phyloP scores from a whole-genome alignment of 2,888 invertebrate species.

The Macrosoma leucophasiata region DNA sequence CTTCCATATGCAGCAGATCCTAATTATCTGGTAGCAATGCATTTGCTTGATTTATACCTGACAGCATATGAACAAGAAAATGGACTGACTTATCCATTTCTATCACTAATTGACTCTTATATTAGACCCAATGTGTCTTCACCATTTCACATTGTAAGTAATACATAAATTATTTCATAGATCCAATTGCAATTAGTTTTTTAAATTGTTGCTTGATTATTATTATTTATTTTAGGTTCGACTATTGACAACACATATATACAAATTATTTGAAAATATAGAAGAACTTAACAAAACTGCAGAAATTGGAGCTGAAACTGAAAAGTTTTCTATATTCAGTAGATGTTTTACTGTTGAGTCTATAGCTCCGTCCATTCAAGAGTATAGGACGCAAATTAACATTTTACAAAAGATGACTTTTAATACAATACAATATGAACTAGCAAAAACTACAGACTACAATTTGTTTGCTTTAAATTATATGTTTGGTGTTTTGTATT shows the following conservation, averaged over 20 bases:
- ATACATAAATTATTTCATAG: slow-evolving; percentile 4
- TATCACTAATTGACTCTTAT: slow-evolving; percentile 65
- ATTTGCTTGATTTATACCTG: slow-evolving; percentile 72
- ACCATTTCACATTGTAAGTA: slow-evolving; percentile 79
- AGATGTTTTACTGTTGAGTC: slow-evolving; percentile 83
- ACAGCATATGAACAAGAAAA: slow-evolving; percentile 65
- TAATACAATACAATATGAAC: slow-evolving; percentile 74
- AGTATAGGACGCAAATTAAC: slow-evolving; percentile 86
- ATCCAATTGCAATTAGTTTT: neutral
- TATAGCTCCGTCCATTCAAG: slow-evolving; percentile 82
- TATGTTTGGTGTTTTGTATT: slow-evolving; percentile 86
- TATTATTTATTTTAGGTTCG: slow-evolving; percentile 75
- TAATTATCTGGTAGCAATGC: slow-evolving; percentile 64
- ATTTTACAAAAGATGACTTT: slow-evolving; percentile 83
- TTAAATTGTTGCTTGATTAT: slow-evolving; percentile 1
- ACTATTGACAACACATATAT: slow-evolving; percentile 82
- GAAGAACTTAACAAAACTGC: slow-evolving; percentile 60
- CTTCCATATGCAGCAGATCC: slow-evolving; percentile 61
- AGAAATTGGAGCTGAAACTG: slow-evolving; percentile 43
- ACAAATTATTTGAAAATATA: slow-evolving; percentile 79
- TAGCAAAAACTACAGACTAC: slow-evolving; percentile 75
- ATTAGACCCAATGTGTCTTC: slow-evolving; percentile 80
- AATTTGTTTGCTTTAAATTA: slow-evolving; percentile 83
- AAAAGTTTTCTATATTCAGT: slow-evolving; percentile 77
- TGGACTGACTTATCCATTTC: slow-evolving; percentile 52